phyloP scores from a whole-genome alignment of 2,888 invertebrate species.

The Tachina lurida region DNA sequence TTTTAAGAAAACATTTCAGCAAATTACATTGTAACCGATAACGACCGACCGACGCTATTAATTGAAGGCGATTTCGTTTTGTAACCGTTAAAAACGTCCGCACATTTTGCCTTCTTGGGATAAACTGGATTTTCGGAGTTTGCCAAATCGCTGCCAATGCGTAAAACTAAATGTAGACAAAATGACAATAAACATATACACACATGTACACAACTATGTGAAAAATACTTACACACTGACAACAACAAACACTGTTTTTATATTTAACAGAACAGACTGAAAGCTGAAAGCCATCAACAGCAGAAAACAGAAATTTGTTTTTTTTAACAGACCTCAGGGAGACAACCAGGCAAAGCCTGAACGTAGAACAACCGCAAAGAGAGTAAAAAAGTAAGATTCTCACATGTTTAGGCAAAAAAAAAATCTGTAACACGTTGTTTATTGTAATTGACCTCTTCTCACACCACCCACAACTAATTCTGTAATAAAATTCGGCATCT shows the following conservation, averaged over 20 bases:
- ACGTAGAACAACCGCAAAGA: conserved; percentile 73
- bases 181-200: conserved; percentile 58
- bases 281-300: conserved; percentile 50
- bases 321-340: conserved; percentile 59
- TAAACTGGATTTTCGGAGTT: conserved; percentile 82
- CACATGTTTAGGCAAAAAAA: conserved; percentile 42
- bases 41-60: conserved; percentile 17
- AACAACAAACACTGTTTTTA: conserved; percentile 32
- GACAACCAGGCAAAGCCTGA: conserved; percentile 30
- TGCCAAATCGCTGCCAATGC: conserved; percentile 73
- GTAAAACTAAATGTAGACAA: conserved; percentile 61
- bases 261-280: conserved; percentile 49
- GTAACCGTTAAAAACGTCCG: conserved; percentile 77
- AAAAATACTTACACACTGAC: conserved; percentile 19
- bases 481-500: conserved; percentile 16
- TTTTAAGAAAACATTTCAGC: conserved; percentile 29
- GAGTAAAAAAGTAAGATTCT: conserved; percentile 50
- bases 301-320: conserved; percentile 71
- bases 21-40: conserved; percentile 23
- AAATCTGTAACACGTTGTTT: conserved; percentile 29
- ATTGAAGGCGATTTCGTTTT: conserved; percentile 38
- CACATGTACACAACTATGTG: conserved; percentile 33
- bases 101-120: conserved; percentile 82
- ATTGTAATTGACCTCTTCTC: conserved; percentile 10
- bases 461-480: conserved; percentile 43